Evolutionary conservation across 2,888 invertebrate species (phyloP).

Genomic region (Yponomeuta plumbellus): DNA sequence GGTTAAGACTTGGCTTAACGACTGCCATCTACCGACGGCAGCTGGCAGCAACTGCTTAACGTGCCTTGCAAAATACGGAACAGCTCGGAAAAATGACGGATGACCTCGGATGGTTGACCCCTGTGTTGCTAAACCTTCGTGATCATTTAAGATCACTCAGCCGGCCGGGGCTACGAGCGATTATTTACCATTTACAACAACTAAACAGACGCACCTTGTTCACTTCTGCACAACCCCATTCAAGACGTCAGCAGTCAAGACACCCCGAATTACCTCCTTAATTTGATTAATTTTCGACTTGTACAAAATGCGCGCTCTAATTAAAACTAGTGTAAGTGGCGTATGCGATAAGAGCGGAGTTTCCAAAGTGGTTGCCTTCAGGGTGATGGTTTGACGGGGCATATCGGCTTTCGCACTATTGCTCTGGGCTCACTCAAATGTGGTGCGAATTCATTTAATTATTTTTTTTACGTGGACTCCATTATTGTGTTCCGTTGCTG

Average conservation of each 20-base stretch:
- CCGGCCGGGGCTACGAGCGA: no score
- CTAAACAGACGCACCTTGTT: not conserved
- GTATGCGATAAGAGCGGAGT: conserved; percentile 65
- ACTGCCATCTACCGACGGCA: no score
- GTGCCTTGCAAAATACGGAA: no score
- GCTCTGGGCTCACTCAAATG: conserved; percentile 22
- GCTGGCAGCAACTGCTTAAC: no score
- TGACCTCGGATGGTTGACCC: no score
- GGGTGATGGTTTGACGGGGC: conserved; percentile 24
- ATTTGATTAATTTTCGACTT: conserved; percentile 74
- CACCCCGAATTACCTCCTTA: conserved; percentile 46
- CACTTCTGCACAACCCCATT: conserved; percentile 14
- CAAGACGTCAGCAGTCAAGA: conserved; percentile 16
- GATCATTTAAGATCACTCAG: no score
- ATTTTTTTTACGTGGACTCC: no score
- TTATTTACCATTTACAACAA: no score
- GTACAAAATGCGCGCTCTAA: conserved; percentile 67
- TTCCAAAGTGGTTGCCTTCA: conserved; percentile 32
- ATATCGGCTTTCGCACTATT: conserved; percentile 36
- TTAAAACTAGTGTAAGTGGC: conserved; percentile 75
- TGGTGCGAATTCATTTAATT: conserved; percentile 28
- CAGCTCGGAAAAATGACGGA: no score
- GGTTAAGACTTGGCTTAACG: no score
- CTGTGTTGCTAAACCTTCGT: no score
- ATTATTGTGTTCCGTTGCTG: no score